Evolutionary conservation across 2,797 vertebrate genomes (phyloP), one percentile per base, ranked within the genome.

Genomic region (Toxotes lorentzi): DNA sequence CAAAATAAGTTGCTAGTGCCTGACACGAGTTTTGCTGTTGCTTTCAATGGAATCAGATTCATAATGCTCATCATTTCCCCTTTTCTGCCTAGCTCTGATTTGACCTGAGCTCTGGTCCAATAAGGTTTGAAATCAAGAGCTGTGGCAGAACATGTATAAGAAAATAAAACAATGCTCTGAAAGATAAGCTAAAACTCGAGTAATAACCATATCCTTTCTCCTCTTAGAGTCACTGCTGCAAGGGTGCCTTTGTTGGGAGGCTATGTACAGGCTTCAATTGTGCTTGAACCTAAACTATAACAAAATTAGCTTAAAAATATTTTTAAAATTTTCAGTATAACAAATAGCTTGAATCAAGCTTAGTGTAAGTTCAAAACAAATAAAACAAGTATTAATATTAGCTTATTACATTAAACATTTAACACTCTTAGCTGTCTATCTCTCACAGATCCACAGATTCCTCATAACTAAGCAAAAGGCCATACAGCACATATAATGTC

Each of bases 11-110:
- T 79, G 53, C 50, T 27, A 45, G 34, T 70, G 74, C 35, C 67
- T 0, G 1, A 73, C 19, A 57, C 68, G 16, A 56, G 19, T 68
- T 16, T 68, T 65, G 57, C 35, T 81, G 87, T 90, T 89, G 86
- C 88, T 91, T 93, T 94, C 78, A 88, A 76, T 87, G 73, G 82
- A 90, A 71, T 71, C 11, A 68, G 16, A 70, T 17, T 59, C 7
- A 24, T 12, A 27, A 59, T 41, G 41, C 17, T 67, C 7, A n/a
- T 13, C 14, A 34, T 30, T 70, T 68, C 23, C 34, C 5, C 17
- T 67, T 47, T 65, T 67, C 13, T 19, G 40, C 45, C 14, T 7
- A 32, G 21, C 35, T 68, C 23, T 50, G 19, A 81, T 74, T 35
- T 30, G 12, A 64, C 32, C 16, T 50, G 7, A 51, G 14, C 32